A percentile compares a stretch with the other conserved stretches of the same genome.
Evolutionary conservation across 2,113 vertebrate species (phyloP).

Genomic region (Epinephelus fuscoguttatus): DNA sequence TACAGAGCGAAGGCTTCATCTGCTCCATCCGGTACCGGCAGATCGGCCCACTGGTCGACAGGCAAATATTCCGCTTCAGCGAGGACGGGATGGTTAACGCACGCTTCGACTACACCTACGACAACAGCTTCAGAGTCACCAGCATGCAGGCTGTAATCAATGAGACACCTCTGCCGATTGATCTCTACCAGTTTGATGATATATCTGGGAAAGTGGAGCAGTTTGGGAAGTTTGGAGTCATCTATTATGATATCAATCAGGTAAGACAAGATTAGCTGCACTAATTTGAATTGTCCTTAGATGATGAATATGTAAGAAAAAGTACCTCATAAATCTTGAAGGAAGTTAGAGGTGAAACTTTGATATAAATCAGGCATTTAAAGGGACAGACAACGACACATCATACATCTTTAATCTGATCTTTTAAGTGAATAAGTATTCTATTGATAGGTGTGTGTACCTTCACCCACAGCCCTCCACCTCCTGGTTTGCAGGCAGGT

Average conservation of each 20-base stretch:
- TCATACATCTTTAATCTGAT: not conserved
- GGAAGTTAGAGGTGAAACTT: not conserved
- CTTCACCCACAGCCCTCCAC: not conserved
- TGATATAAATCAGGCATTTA: not conserved
- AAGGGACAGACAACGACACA: not conserved
- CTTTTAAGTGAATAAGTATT: not conserved
- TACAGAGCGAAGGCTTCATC: constrained; percentile 98
- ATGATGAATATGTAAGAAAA: not conserved
- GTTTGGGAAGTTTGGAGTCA: constrained; percentile 98
- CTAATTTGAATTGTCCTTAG: not conserved
- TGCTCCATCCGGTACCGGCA: constrained; percentile 98
- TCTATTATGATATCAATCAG: constrained; percentile 98
- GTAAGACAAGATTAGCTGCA: constrained; percentile 44
- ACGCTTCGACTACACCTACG: constrained; percentile 98
- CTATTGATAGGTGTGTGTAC: not conserved
- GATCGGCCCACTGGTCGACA: constrained; percentile 95
- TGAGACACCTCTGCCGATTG: constrained; percentile 97
- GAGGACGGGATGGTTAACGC: constrained; percentile 99
- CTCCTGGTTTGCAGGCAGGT: not conserved
- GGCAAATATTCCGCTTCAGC: constrained; percentile 98
- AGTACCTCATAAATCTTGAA: not conserved
- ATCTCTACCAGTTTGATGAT: constrained; percentile 98
- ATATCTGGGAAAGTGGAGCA: constrained; percentile 99
- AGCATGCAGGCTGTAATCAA: constrained; percentile 99
- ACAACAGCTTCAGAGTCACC: constrained; percentile 98